These are phyloP conservation scores for Pipistrellus nathusii DNA, from an alignment of 2,797 vertebrate species.

Conservation along the genomic window DNA sequence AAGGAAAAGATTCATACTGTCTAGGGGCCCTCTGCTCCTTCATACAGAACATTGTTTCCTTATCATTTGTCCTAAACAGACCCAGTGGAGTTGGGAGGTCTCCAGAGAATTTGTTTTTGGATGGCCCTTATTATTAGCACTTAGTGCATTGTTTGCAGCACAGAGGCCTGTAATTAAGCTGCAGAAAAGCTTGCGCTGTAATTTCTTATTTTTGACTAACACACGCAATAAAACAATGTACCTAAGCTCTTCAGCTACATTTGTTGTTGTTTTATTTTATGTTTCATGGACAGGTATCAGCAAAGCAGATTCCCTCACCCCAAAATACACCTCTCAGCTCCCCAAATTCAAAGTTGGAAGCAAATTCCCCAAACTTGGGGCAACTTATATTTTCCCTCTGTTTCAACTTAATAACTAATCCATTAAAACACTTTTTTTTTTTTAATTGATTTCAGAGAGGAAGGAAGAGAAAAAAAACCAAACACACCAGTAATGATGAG, in stretches of 20 bases:
- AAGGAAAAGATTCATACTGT: constrained; percentile 42
- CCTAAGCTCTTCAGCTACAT: background rate
- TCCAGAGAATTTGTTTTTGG: background rate
- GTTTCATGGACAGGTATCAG: background rate
- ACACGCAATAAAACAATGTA: background rate
- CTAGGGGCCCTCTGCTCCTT: constrained; percentile 6
- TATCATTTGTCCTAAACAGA: constrained; percentile 51
- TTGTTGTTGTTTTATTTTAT: background rate
- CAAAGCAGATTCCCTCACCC: background rate
- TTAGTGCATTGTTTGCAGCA: background rate
- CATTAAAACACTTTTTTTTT: background rate
- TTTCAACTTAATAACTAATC: constrained; percentile 37
- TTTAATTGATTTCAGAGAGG: too few species aligned
- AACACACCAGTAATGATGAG: too few species aligned
- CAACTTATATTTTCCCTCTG: background rate
- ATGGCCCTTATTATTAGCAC: background rate
- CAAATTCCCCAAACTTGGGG: background rate
- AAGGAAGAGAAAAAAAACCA: too few species aligned
- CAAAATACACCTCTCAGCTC: background rate
- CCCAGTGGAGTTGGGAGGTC: background rate
- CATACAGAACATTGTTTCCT: constrained; percentile 18
- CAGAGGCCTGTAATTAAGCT: constrained; percentile 57
- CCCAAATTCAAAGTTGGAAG: background rate
- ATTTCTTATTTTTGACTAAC: constrained; percentile 63
- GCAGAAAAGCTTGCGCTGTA: background rate